phyloP scores from a whole-genome alignment of 2,797 vertebrate species.

The Platyrinchus mystaceus region DNA sequence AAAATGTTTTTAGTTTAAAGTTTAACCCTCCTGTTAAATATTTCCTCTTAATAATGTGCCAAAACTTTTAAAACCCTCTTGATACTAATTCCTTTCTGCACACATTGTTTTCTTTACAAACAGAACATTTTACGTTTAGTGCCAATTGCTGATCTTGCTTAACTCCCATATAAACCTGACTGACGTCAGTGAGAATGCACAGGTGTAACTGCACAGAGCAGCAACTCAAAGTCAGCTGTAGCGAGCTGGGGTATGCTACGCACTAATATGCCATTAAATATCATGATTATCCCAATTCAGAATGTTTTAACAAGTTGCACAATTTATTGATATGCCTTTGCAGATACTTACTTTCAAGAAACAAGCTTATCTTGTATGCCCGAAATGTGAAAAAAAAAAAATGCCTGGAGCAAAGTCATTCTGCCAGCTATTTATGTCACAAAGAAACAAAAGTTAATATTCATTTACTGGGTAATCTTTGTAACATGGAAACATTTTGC shows the following conservation, averaged over 20 bases:
- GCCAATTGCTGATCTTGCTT: slow-evolving; percentile 14
- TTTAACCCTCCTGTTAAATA: slow-evolving; percentile 37
- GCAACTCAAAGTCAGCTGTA: neutral
- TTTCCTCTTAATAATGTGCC: neutral
- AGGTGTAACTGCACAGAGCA: neutral
- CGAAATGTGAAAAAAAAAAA: neutral
- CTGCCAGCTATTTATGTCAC: slow-evolving; percentile 10
- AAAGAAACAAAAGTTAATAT: slow-evolving; percentile 34
- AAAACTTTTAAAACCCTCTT: slow-evolving; percentile 23
- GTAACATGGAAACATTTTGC: slow-evolving; percentile 39
- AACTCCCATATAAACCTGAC: neutral
- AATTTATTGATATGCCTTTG: neutral
- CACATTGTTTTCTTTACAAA: slow-evolving; percentile 56
- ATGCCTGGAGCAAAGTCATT: neutral
- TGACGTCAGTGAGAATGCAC: neutral
- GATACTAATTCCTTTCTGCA: slow-evolving; percentile 27
- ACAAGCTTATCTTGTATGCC: neutral
- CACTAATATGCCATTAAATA: neutral
- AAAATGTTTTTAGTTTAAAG: slow-evolving; percentile 30
- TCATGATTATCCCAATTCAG: neutral
- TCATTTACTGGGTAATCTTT: slow-evolving; percentile 43
- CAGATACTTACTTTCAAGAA: neutral
- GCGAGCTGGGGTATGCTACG: neutral
- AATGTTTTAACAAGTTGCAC: neutral
- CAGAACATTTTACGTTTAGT: slow-evolving; percentile 25